Evolutionary conservation across 1,140 invertebrate genomes (phyloP), one percentile per base, ranked within the genome.

Genomic region (Drosophila mayri): DNA sequence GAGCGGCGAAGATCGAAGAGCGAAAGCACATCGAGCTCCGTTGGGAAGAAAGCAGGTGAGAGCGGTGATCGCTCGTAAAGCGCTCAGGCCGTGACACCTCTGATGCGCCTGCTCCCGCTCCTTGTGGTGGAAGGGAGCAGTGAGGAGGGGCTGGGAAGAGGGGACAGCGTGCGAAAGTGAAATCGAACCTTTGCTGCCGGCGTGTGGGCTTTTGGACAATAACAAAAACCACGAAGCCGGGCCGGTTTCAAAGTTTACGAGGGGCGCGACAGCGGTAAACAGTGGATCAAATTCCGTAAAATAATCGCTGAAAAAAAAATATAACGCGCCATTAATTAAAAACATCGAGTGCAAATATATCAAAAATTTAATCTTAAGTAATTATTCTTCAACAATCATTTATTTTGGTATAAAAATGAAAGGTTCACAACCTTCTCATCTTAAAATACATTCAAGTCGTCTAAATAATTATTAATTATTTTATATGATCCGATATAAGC

Each of bases 141-240:
- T 10, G 28, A 12, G 55, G 20, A 43, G 20, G 44, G 35, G 22
- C 9, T 11, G 61, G 58, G 47, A 38, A 25, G 28, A 35, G 66
- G 77, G 64, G 85, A 88, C 70, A 88, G 77, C 85, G 85, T 88
- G 85, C 85, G 85, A 88, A 88, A 88, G 85, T 90, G 85, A 88
- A 88, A 88, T 90, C 85, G 85, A 90, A 85, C 84, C 84, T 84
- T 87, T 79, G 84, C 84, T 87, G 84, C 84, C 84, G 84, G 84
- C 84, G 76, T 87, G 86, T 87, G 83, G 58, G 83, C 79, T 76
- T 87, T 86, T 76, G 43, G 76, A 35, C 68, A 71, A 18, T 76
- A 72, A 61, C 64, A 84, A 35, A 41, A 73, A 40, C 43, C 72
- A 11, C 77, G 52, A 49, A 82, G 67, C 63, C 71, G 52, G 76